Evolutionary conservation across 2,113 vertebrate species (phyloP).

Genomic region (Oryzias javanicus): DNA sequence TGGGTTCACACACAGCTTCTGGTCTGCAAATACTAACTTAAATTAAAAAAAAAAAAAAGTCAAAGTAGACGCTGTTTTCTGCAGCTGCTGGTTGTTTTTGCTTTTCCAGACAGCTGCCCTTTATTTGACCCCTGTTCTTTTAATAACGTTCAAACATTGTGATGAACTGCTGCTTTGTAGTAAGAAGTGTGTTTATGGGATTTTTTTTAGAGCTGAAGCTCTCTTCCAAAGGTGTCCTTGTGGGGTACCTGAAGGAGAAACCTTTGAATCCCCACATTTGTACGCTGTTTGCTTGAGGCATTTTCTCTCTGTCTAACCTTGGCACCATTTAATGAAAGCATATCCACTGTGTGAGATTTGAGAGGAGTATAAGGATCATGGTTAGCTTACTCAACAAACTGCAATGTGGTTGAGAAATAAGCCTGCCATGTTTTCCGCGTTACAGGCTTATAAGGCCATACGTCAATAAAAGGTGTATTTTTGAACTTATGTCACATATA

Average conservation of each 20-base stretch:
- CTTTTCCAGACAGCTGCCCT: not conserved
- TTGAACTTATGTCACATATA: no score
- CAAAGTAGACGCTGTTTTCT: slow-evolving; percentile 19
- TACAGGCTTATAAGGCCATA: no score
- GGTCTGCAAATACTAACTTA: not conserved
- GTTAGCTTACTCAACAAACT: no score
- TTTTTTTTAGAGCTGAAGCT: slow-evolving; percentile 29
- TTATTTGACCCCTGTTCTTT: not conserved
- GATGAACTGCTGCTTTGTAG: not conserved
- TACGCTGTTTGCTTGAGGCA: slow-evolving; percentile 36
- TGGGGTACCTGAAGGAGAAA: slow-evolving; percentile 52
- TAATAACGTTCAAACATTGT: no score
- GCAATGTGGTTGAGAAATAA: no score
- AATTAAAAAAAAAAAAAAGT: no score
- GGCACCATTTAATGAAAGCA: slow-evolving; percentile 46
- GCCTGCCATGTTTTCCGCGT: no score
- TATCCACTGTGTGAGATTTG: slow-evolving; percentile 43
- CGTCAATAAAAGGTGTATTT: no score
- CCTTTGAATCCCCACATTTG: slow-evolving; percentile 53
- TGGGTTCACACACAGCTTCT: not conserved
- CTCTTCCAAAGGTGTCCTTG: slow-evolving; percentile 37
- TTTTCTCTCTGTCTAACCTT: slow-evolving; percentile 42
- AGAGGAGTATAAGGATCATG: no score
- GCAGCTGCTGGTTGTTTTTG: slow-evolving; percentile 45
- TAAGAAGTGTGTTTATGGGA: slow-evolving; percentile 2